phyloP scores from a whole-genome alignment of 2,113 vertebrate genomes.

The Pleuronectes platessa region DNA sequence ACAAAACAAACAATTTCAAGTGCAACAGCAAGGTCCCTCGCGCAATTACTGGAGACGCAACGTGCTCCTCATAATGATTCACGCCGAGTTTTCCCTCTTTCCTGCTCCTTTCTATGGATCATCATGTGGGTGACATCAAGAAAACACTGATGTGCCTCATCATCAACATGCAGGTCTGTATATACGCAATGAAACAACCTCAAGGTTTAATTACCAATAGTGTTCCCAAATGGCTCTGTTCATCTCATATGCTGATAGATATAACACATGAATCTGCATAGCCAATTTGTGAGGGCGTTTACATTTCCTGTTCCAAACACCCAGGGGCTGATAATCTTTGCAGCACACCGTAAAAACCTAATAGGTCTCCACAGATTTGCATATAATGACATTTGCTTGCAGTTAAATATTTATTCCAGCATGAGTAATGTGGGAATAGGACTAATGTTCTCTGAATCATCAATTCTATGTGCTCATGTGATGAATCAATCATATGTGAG shows the following conservation, averaged over 20 bases:
- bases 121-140: slow-evolving; percentile 15
- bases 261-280: slow-evolving; percentile 15
- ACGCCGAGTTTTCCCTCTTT: slow-evolving; percentile 23
- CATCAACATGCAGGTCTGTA: neutral
- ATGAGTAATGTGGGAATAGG: slow-evolving; percentile 27
- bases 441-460: slow-evolving; percentile 21
- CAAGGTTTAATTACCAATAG: slow-evolving; percentile 16
- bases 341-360: slow-evolving; percentile 31
- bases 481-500: slow-evolving; percentile 29
- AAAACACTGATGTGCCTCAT: slow-evolving; percentile 4
- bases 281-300: slow-evolving; percentile 19
- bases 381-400: slow-evolving; percentile 53
- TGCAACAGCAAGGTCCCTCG: slow-evolving; percentile 48
- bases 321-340: slow-evolving; percentile 34
- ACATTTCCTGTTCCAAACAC: slow-evolving; percentile 38
- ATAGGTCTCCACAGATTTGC: slow-evolving; percentile 38
- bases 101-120: slow-evolving; percentile 7
- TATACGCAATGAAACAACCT: slow-evolving; percentile 3
- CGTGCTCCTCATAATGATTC: slow-evolving; percentile 54
- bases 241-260: neutral
- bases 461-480: slow-evolving; percentile 21
- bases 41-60: slow-evolving; percentile 51
- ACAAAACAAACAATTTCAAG: slow-evolving; percentile 71
- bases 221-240: slow-evolving; percentile 19
- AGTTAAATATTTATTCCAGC: slow-evolving; percentile 43